Evolutionary conservation across 2,113 vertebrate species (phyloP).

Genomic region (Tragelaphus buxtoni): DNA sequence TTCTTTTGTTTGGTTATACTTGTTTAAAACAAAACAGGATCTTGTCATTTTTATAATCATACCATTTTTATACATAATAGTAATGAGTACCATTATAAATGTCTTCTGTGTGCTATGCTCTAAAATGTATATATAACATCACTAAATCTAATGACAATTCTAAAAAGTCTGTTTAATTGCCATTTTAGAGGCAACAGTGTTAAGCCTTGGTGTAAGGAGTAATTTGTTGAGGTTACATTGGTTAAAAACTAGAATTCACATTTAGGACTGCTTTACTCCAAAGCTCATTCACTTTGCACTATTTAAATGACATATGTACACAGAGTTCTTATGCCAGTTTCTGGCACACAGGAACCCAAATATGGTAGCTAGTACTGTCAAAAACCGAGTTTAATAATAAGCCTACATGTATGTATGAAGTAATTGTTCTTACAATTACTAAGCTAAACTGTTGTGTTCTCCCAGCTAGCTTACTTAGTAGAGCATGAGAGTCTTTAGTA

Average conservation of each 20-base stretch:
- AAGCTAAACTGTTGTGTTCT: not conserved
- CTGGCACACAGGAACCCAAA: not conserved
- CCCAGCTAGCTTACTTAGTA: not conserved
- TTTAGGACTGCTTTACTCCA: not conserved
- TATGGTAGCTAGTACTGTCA: not conserved
- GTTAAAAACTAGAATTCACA: not conserved
- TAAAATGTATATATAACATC: not conserved
- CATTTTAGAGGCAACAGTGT: not conserved
- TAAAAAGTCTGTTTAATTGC: not conserved
- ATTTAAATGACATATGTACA: not conserved
- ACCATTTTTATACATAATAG: not conserved
- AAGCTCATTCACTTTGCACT: not conserved
- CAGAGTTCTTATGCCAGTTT: not conserved
- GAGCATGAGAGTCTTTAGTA: not conserved
- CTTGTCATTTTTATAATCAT: not conserved
- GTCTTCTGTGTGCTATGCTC: not conserved
- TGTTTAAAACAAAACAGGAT: constrained; percentile 33
- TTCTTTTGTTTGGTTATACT: constrained; percentile 31
- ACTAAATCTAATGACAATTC: not conserved
- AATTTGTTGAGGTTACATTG: not conserved
- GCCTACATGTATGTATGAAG: not conserved
- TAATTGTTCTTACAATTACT: not conserved
- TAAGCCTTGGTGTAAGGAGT: not conserved
- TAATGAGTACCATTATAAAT: not conserved
- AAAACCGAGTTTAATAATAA: not conserved